Percentiles rank a stretch among this genome's conserved stretches.
Conservation (phyloP, 2,797 vertebrate genomes). For the Forpus xanthops region DNA sequence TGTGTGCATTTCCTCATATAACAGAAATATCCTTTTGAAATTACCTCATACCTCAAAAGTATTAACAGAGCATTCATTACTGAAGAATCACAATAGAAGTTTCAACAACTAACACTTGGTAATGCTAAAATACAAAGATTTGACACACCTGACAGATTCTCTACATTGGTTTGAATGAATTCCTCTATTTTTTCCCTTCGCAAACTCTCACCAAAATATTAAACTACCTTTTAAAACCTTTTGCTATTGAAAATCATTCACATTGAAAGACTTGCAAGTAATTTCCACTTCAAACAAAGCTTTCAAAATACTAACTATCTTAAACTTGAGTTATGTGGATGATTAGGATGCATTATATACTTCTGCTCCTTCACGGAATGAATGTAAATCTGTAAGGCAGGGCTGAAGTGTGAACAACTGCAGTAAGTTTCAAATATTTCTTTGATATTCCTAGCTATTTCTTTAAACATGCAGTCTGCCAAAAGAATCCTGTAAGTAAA, state of each 20-base stretch:
- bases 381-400: not conserved
- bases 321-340: not conserved
- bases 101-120: not conserved
- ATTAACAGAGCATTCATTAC: not conserved
- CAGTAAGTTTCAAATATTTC: not conserved
- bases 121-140: not conserved
- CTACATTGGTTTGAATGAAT: not conserved
- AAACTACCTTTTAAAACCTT: not conserved
- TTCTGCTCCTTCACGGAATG: not conserved
- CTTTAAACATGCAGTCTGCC: not conserved
- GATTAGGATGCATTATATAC: not conserved
- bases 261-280: not conserved
- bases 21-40: not conserved
- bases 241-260: not conserved
- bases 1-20: not conserved
- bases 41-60: not conserved
- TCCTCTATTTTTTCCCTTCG: not conserved
- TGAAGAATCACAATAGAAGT: not conserved
- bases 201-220: not conserved
- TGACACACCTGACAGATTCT: not conserved
- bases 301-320: slow-evolving; percentile 21
- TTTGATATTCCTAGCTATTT: not conserved
- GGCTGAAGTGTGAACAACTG: not conserved
- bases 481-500: not conserved
- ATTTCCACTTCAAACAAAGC: slow-evolving; percentile 12